Percentiles rank a stretch among this genome's conserved stretches.
phyloP scores from a whole-genome alignment of 2,797 vertebrate species.

The Falco columbarius region DNA sequence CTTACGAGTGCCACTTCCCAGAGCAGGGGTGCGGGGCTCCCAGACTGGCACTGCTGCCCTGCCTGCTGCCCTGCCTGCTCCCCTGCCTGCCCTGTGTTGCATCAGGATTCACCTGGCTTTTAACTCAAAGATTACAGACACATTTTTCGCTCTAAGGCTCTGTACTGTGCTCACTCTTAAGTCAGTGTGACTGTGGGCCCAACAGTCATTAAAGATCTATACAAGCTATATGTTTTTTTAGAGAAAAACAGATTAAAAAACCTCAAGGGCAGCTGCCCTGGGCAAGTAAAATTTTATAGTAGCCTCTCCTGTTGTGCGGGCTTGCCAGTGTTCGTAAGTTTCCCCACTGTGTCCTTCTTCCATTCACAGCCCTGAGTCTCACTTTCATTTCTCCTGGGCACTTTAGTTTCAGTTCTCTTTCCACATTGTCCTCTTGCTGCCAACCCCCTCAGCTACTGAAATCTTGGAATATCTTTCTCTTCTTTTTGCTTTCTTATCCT shows the following conservation, averaged over 20 bases:
- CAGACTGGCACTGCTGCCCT: accelerated
- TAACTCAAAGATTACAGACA: neutral
- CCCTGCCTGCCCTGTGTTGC: neutral
- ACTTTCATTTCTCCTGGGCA: constrained; percentile 70
- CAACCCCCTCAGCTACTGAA: neutral
- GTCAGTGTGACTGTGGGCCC: neutral
- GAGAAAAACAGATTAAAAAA: neutral
- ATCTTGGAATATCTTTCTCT: neutral
- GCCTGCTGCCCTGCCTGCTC: accelerated
- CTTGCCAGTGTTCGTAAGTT: neutral
- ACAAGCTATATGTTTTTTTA: neutral
- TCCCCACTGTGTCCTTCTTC: neutral
- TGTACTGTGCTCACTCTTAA: neutral
- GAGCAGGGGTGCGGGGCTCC: neutral
- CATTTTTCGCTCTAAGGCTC: neutral
- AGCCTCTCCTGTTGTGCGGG: neutral
- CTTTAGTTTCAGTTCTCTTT: constrained; percentile 65
- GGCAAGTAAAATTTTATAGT: neutral
- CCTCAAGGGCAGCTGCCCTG: neutral
- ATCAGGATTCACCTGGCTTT: neutral
- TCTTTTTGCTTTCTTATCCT: neutral
- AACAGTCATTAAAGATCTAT: neutral
- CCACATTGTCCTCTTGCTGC: neutral
- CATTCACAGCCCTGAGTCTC: constrained; percentile 30
- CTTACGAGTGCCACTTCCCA: neutral